Base-by-base conservation (phyloP, 2,888 invertebrate species). In the Cryptosula pallasiana region DNA sequence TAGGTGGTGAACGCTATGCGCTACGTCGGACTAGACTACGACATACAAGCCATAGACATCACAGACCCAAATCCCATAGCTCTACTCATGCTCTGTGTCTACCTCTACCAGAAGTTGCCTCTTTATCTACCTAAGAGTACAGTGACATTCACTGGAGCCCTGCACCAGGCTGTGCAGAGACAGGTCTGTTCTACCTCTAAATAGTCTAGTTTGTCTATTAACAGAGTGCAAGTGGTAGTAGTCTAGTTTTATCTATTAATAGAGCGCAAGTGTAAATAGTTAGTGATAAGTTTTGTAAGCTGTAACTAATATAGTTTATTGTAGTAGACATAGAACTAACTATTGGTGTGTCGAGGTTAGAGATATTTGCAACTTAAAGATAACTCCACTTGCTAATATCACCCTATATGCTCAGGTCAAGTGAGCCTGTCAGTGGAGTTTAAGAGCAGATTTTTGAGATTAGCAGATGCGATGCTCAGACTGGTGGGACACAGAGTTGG, bases 1-100 rank as follows among this genome's bases (percentile, higher is more conserved):
- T 80, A 81, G 73, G 77, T 85, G 0, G 81, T 83, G n/a, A 79
- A 78, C 75, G 83, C 84, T 69, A 78, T 85, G 79, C 75, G 80
- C 34, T 80, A 76, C 74, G 78, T 82, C 27, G 83, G 83, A 1
- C 78, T 85, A 55, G 84, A 85, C 73, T 85, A 83, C 74, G 84
- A 85, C 75, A 81, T 85, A 1, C 78, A 84, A 80, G 83, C 84
- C 13, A 81, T 85, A 55, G 85, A 85, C 76, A 81, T 85, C 75
- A 84, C 84, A 1, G 83, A 84, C 73, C 84, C 85, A 0, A 83
- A 85, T 76, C 84, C 84, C 0, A 79, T 85, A 29, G 76, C 80
- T 9, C 75, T 85, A 75, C 73, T 85, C 74, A 75, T 85, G 75
- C 75, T 85, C 72, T 79, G 78, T 74, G 75, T 78, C 1, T 79